Conservation (phyloP, 1,140 invertebrate species). For the Telenomus remus region DNA sequence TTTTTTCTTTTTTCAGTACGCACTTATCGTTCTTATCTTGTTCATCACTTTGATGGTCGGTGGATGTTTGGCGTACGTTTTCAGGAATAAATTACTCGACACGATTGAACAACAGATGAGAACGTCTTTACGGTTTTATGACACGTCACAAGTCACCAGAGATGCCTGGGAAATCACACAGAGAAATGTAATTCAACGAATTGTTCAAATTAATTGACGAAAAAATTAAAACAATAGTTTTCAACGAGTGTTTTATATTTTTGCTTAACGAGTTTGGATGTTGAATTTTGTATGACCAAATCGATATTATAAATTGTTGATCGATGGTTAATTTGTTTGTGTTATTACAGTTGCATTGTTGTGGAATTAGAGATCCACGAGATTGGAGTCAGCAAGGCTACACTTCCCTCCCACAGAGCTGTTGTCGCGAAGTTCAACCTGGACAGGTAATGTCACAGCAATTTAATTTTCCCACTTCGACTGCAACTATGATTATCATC, state of each 20-base stretch:
- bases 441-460: conserved; percentile 75
- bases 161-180: conserved; percentile 90
- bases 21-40: conserved; percentile 88
- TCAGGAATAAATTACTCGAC: conserved; percentile 84
- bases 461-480: background rate
- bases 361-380: conserved; percentile 83
- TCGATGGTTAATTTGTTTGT: conserved; percentile 24
- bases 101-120: conserved; percentile 86
- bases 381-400: conserved; percentile 82
- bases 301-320: background rate
- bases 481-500: conserved; percentile 1
- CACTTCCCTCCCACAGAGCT: conserved; percentile 83
- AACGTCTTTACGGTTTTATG: conserved; percentile 83
- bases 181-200: conserved; percentile 75
- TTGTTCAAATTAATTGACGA: no score
- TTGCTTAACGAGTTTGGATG: no score
- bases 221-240: no score
- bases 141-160: conserved; percentile 80
- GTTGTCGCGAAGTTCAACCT: conserved; percentile 82
- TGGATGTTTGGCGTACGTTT: conserved; percentile 91
- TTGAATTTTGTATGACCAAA: no score
- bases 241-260: no score
- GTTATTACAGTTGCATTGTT: conserved; percentile 84
- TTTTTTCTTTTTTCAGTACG: conserved; percentile 83
- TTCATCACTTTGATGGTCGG: conserved; percentile 92